Evolutionary conservation across 2,113 vertebrate species (phyloP).

Genomic region (Benitochromis conjunctus): DNA sequence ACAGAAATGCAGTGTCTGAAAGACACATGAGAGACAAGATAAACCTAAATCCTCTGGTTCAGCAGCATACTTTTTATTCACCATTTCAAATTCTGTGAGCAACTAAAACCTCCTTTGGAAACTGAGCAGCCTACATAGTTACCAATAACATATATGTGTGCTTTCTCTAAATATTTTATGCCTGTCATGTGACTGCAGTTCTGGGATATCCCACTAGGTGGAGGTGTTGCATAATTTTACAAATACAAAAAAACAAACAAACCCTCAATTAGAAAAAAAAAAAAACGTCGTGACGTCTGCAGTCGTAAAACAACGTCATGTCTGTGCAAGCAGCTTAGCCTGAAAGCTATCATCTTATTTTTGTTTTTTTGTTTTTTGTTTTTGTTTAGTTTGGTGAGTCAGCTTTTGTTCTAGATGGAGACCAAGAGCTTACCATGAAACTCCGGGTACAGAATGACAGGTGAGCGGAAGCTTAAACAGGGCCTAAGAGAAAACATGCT

Average conservation of each 20-base stretch:
- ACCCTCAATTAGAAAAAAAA: constrained; percentile 29
- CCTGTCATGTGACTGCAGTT: not conserved
- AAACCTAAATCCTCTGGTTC: not conserved
- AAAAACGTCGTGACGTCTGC: constrained; percentile 23
- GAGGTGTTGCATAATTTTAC: not conserved
- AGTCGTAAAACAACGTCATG: constrained; percentile 41
- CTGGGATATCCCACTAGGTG: not conserved
- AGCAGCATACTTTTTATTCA: not conserved
- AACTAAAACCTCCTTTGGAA: not conserved
- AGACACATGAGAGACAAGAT: not conserved
- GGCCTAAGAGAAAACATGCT: not conserved
- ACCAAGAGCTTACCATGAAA: constrained; percentile 69
- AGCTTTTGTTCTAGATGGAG: constrained; percentile 49
- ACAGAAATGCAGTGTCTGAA: not conserved
- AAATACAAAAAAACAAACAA: not conserved
- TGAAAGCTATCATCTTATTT: constrained; percentile 5
- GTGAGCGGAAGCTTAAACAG: constrained; percentile 40
- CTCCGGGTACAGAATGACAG: constrained; percentile 77
- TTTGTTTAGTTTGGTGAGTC: constrained; percentile 32
- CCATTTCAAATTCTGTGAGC: not conserved
- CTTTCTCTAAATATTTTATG: not conserved
- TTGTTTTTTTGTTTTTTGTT: constrained; percentile 28
- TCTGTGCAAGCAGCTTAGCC: constrained; percentile 36
- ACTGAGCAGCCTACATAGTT: not conserved
- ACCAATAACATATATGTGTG: not conserved